Percentiles rank a stretch among this genome's conserved stretches.
These are phyloP conservation scores for Temnothorax longispinosus DNA, from an alignment of 1,140 invertebrate genomes.

Conservation along the genomic window DNA sequence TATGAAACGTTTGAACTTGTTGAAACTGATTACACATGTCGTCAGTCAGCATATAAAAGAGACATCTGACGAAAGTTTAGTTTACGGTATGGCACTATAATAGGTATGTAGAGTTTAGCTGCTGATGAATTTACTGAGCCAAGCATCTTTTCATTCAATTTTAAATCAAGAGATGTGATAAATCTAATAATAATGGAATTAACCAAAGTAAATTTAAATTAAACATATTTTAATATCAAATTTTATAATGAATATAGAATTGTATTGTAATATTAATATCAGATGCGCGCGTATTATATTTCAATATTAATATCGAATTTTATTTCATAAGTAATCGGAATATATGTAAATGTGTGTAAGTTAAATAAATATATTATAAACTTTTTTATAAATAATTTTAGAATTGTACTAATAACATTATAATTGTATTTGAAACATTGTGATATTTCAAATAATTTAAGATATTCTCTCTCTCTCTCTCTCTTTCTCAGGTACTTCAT, in stretches of 20 bases:
- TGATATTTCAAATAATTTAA: not conserved
- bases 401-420: not conserved
- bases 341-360: not conserved
- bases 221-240: too few relatives aligned
- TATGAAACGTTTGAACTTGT: conserved; percentile 44
- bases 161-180: not conserved
- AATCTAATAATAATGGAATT: not conserved
- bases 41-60: not conserved
- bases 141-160: not conserved
- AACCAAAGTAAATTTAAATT: too few relatives aligned
- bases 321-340: not conserved
- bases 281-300: not conserved
- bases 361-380: not conserved
- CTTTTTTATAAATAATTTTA: not conserved
- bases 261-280: not conserved
- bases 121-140: not conserved
- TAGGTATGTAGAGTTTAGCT: not conserved
- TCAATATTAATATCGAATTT: not conserved
- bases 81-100: not conserved
- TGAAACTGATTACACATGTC: conserved; percentile 5
- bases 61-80: not conserved
- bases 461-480: not conserved
- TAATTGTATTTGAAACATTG: not conserved
- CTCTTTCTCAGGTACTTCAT: not conserved
- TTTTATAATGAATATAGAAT: not conserved